Percentiles rank a stretch among this genome's conserved stretches.
These are phyloP conservation scores for Todiramphus chloris DNA, from an alignment of 2,113 vertebrate species.

Conservation along the genomic window DNA sequence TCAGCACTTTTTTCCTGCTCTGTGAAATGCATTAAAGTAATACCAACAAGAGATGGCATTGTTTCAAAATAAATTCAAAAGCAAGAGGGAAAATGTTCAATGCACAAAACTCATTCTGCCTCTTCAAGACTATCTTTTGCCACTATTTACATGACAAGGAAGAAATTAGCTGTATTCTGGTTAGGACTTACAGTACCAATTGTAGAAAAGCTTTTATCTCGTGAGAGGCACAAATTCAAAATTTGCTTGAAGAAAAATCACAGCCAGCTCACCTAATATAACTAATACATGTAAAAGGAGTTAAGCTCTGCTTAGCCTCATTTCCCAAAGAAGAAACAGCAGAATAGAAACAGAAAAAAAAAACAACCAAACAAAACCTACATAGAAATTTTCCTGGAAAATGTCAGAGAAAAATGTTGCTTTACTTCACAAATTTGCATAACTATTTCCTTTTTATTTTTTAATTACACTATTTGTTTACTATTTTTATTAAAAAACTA, in stretches of 20 bases:
- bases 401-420: not conserved
- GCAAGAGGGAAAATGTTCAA: not conserved
- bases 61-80: not conserved
- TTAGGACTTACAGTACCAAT: too few relatives aligned
- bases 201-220: not conserved
- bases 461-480: not conserved
- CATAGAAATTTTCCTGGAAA: not conserved
- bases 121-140: not conserved
- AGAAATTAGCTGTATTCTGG: not conserved
- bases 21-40: not conserved
- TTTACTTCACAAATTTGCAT: not conserved
- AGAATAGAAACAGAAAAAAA: not conserved
- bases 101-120: not conserved
- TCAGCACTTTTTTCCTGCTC: fast-evolving
- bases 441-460: not conserved
- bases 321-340: not conserved
- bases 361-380: too few relatives aligned
- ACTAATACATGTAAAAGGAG: constrained; percentile 1
- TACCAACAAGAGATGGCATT: fast-evolving
- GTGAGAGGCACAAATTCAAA: not conserved
- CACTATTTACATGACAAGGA: not conserved
- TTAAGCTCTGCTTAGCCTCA: not conserved
- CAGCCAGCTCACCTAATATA: not conserved
- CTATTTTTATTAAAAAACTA: not conserved
- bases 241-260: not conserved